Evolutionary conservation across 1,140 invertebrate species (phyloP).

Genomic region (Laodelphax striatellus): DNA sequence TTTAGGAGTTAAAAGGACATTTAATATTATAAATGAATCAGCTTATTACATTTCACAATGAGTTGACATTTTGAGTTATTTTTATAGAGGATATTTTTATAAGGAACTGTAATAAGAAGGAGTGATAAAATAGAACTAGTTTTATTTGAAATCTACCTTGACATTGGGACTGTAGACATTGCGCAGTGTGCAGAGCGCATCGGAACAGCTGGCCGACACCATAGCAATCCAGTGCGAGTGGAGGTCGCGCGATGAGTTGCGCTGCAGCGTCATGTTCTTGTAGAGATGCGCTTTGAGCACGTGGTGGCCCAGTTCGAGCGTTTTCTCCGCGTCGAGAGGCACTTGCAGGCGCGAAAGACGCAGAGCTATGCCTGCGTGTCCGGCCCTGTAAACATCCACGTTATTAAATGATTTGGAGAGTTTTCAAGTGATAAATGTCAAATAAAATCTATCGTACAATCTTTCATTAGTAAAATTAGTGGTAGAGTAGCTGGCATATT

Average conservation of each 20-base stretch:
- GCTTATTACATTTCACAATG: no score
- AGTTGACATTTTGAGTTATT: no score
- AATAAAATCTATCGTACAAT: no score
- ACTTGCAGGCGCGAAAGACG: constrained; percentile 73
- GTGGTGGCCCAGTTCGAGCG: constrained; percentile 89
- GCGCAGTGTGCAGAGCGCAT: constrained; percentile 68
- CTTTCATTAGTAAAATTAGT: no score
- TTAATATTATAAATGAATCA: no score
- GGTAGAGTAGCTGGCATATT: no score
- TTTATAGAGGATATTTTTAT: no score
- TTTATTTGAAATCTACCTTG: constrained; percentile 55
- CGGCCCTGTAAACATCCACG: constrained; percentile 64
- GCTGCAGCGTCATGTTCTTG: constrained; percentile 48
- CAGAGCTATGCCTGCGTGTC: constrained; percentile 87
- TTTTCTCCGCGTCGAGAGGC: constrained; percentile 73
- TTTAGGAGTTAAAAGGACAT: no score
- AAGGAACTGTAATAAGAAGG: no score
- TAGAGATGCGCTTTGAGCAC: constrained; percentile 94
- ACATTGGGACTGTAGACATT: constrained; percentile 94
- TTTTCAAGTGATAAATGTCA: no score
- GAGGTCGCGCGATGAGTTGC: constrained; percentile 60
- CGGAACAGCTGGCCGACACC: constrained; percentile 68
- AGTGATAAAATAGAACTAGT: no score
- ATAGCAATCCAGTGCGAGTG: constrained; percentile 84
- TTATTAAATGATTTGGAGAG: no score